These are phyloP conservation scores for Octopus sinensis DNA, from an alignment of 1,140 invertebrate species.

Conservation along the genomic window DNA sequence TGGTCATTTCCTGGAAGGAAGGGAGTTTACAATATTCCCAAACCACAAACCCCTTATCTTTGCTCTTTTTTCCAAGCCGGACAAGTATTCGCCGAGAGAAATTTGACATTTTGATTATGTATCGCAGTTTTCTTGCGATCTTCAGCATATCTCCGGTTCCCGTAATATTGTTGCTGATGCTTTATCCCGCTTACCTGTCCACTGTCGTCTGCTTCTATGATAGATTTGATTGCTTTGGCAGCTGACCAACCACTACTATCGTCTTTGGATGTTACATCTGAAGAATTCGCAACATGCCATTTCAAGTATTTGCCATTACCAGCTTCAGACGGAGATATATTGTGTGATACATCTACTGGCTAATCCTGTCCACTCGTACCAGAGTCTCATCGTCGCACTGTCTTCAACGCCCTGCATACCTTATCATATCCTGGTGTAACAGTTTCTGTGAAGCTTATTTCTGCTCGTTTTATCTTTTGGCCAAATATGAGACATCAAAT, in stretches of 20 bases:
- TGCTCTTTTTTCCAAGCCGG: not conserved
- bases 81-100: not conserved
- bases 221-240: not conserved
- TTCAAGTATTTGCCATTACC: conserved; percentile 44
- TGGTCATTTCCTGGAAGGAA: conserved; percentile 54
- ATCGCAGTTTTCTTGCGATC: not conserved
- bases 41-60: conserved; percentile 52
- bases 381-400: not conserved
- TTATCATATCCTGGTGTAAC: not conserved
- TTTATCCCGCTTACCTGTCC: not conserved
- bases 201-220: not conserved
- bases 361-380: not conserved
- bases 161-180: not conserved
- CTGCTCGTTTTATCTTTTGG: not conserved
- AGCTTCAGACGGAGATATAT: not conserved
- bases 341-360: conserved; percentile 4
- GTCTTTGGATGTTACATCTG: not conserved
- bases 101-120: not conserved
- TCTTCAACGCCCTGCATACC: not conserved
- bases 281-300: not conserved
- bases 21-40: conserved; percentile 47
- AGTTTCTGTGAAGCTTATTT: not conserved
- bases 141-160: not conserved
- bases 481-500: no score
- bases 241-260: not conserved